Evolutionary conservation across 2,888 invertebrate genomes (phyloP).

Genomic region (Caenorhabditis sp.): DNA sequence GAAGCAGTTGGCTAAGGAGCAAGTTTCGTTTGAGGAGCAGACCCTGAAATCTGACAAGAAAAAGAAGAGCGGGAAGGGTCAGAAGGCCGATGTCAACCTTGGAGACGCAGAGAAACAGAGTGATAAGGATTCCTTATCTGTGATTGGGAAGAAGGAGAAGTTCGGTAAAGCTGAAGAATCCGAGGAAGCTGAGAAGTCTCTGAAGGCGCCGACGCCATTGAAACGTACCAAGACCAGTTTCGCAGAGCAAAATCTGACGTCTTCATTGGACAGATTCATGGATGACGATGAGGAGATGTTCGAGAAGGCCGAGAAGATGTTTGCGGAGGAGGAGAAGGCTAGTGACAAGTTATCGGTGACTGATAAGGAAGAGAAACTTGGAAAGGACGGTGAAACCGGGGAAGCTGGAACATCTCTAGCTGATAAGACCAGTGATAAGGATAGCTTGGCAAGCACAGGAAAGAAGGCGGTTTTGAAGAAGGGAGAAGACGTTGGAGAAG

Average conservation of each 20-base stretch:
- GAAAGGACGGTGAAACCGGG: conserved; percentile 3
- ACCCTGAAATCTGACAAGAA: conserved; percentile 24
- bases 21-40: conserved; percentile 48
- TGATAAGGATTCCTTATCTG: conserved; percentile 16
- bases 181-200: conserved; percentile 30
- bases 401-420: conserved; percentile 10
- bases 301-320: conserved; percentile 19
- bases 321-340: conserved; percentile 31
- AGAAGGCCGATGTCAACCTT: conserved; percentile 17
- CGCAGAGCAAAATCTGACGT: conserved; percentile 58
- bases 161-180: conserved; percentile 21
- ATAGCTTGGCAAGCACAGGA: conserved; percentile 29
- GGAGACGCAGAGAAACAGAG: background rate
- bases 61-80: conserved; percentile 11
- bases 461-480: conserved; percentile 20
- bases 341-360: conserved; percentile 17
- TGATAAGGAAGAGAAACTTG: conserved; percentile 15
- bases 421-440: background rate
- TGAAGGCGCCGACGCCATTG: conserved; percentile 18
- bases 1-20: conserved; percentile 22
- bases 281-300: conserved; percentile 42
- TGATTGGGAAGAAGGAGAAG: conserved; percentile 35
- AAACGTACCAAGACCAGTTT: conserved; percentile 49
- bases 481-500: conserved; percentile 6
- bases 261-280: conserved; percentile 46